Evolutionary conservation across 2,888 invertebrate genomes (phyloP).

Genomic region (Fragum fragum): DNA sequence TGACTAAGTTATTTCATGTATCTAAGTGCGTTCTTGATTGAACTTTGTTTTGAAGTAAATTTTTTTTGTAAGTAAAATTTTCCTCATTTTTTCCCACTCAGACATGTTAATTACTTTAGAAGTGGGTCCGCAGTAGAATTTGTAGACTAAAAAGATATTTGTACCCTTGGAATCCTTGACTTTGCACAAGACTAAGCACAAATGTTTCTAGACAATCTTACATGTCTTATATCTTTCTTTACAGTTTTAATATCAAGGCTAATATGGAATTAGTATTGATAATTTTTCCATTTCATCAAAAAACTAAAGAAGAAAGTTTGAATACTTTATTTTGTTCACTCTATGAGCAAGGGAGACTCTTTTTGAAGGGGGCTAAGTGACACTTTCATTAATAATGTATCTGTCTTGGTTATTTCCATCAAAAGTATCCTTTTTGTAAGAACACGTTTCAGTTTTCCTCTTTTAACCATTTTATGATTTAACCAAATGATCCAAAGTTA

Average conservation of each 20-base stretch:
- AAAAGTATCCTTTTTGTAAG: conserved; percentile 25
- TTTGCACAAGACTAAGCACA: background rate
- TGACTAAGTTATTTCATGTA: background rate
- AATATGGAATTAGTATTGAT: too few relatives aligned
- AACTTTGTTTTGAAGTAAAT: conserved; percentile 30
- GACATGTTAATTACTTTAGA: conserved; percentile 31
- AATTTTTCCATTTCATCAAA: too few relatives aligned
- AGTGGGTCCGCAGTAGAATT: conserved; percentile 20
- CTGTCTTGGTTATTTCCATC: conserved; percentile 30
- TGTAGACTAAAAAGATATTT: conserved; percentile 30
- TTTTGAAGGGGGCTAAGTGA: conserved; percentile 12
- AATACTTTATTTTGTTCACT: too few relatives aligned
- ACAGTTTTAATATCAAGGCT: too few relatives aligned
- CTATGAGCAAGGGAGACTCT: too few relatives aligned
- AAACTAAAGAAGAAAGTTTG: too few relatives aligned
- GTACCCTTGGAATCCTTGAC: conserved; percentile 16
- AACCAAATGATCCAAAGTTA: too few relatives aligned
- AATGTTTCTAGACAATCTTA: too few relatives aligned
- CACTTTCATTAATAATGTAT: conserved; percentile 31
- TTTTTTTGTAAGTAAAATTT: conserved; percentile 27
- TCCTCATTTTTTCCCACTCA: conserved; percentile 29
- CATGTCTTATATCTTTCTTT: too few relatives aligned
- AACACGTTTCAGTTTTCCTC: background rate
- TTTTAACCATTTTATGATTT: too few relatives aligned
- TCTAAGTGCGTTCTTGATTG: background rate